These are phyloP conservation scores for Columbina picui DNA, from an alignment of 2,113 vertebrate genomes.

Conservation along the genomic window DNA sequence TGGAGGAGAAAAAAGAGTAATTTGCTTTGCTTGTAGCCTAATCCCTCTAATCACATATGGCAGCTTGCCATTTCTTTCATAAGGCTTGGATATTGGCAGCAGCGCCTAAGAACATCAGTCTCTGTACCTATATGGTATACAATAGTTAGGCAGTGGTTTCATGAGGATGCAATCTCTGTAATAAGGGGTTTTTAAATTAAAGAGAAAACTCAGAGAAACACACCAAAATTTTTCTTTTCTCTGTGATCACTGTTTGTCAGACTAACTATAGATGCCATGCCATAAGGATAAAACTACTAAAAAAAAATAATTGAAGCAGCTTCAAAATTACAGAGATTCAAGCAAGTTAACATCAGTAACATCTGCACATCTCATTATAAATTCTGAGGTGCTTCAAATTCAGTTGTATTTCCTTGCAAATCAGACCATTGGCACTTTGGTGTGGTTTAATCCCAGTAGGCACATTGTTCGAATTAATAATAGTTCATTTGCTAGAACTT, in stretches of 20 bases:
- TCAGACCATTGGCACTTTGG: background rate
- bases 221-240: background rate
- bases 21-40: background rate
- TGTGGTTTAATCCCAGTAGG: background rate
- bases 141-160: background rate
- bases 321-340: background rate
- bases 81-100: background rate
- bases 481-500: background rate
- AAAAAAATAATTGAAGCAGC: background rate
- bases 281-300: background rate
- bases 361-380: background rate
- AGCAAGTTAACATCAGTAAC: background rate
- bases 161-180: background rate
- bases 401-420: background rate
- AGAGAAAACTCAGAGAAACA: background rate
- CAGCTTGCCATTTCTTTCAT: background rate
- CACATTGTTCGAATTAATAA: background rate
- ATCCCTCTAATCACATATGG: conserved; percentile 2
- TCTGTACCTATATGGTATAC: background rate
- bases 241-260: background rate
- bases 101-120: background rate
- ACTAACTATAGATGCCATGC: background rate
- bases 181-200: background rate
- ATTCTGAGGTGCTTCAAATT: background rate
- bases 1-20: background rate